Evolutionary conservation across 2,797 vertebrate genomes (phyloP), one percentile per base, ranked within the genome.

Genomic region (Anguilla marmorata): DNA sequence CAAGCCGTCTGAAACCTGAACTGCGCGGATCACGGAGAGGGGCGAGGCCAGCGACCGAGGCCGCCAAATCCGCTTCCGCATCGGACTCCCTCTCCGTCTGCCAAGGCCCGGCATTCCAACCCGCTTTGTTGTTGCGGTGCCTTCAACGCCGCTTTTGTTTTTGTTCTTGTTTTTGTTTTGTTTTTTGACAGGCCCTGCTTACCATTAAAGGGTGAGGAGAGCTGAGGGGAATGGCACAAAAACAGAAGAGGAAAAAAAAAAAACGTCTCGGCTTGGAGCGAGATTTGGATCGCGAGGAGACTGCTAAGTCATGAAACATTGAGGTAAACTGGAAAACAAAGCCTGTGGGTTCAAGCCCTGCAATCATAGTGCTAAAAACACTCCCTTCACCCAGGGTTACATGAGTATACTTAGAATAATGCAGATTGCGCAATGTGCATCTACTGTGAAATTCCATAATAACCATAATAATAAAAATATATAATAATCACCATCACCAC

Each of bases 91-190:
- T 21, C 0, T 76, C 6, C 37, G 54, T 2, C 5, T 52, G 66
- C 84, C 80, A 86, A 87, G 87, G 87, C 52, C 63, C 74, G n/a
- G 80, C 86, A 87, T 91, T 90, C 87, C 85, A 87, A 79, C 87
- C 80, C 87, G 88, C 86, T 86, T 88, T 87, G 88, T 88, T 86
- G 90, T 89, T 86, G 87, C 86, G 85, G 87, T 88, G 85, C 86
- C 85, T 88, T 50, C 88, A 72, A 87, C 37, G 8, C 54, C 30
- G 37, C 19, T 80, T 84, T 89, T 86, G 84, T 88, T 63, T 76
- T 52, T 50, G 6, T 4, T 66, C 41, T 27, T 52, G 56, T 88
- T 80, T 48, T 82, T 83, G 33, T 56, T 60, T 48, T 27, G n/a
- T 72, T 72, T 30, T 3, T 2, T 2, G 8, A 27, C 69, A 72